Evolutionary conservation across 2,113 vertebrate genomes (phyloP).

Genomic region (Ceratotherium simum): DNA sequence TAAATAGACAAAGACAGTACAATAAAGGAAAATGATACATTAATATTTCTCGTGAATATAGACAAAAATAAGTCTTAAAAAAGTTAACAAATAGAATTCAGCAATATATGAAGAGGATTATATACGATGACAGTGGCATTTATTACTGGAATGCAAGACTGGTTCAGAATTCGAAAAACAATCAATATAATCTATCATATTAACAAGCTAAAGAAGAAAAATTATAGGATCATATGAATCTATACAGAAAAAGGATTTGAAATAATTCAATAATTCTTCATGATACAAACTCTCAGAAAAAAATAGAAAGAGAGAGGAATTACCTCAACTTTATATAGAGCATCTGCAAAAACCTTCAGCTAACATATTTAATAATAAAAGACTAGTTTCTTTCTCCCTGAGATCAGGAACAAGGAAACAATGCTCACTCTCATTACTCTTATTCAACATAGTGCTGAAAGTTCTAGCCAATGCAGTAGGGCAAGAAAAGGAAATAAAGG

Average conservation of each 20-base stretch:
- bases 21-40: neutral
- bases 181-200: neutral
- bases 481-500: conserved; percentile 1
- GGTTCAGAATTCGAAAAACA: neutral
- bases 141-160: neutral
- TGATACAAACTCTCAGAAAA: neutral
- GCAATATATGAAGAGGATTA: neutral
- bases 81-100: neutral
- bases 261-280: neutral
- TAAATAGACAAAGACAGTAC: neutral
- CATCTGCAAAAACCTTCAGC: neutral
- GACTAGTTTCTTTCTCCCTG: neutral
- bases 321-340: neutral
- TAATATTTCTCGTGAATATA: neutral
- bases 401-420: neutral
- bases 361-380: neutral
- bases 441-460: neutral
- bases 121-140: neutral
- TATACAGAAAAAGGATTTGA: neutral
- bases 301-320: neutral
- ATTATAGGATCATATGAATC: neutral
- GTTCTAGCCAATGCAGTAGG: neutral
- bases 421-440: neutral
- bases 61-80: neutral
- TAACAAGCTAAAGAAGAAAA: neutral